Percentiles rank a stretch among this genome's conserved stretches.
Evolutionary conservation across 1,140 invertebrate genomes (phyloP).

Genomic region (Drosophila pectinifera): DNA sequence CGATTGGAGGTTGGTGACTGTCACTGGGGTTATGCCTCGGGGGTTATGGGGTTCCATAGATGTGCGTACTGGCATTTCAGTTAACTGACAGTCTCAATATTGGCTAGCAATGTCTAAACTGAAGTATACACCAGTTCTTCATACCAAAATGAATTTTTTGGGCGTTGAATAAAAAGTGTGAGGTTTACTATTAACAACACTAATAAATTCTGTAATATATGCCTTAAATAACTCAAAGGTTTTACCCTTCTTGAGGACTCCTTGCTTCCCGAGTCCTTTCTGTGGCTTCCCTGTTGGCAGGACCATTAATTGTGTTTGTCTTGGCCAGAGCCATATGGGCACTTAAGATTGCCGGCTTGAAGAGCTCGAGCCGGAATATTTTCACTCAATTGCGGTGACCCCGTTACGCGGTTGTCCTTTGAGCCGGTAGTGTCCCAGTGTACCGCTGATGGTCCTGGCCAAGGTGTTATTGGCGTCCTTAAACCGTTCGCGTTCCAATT

Average conservation of each 20-base stretch:
- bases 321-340: constrained; percentile 7
- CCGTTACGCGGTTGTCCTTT: constrained; percentile 14
- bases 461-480: constrained; percentile 18
- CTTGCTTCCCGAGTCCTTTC: neutral
- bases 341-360: constrained; percentile 13
- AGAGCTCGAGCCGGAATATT: neutral
- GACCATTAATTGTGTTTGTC: constrained; percentile 28
- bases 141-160: too few species aligned
- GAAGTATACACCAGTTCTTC: too few species aligned
- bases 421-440: neutral
- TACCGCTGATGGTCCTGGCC: constrained; percentile 3
- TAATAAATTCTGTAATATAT: too few species aligned
- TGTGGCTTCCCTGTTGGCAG: neutral
- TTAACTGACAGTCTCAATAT: neutral
- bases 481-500: constrained; percentile 43
- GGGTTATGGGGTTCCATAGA: neutral
- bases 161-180: too few species aligned
- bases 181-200: too few species aligned
- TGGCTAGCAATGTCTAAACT: neutral
- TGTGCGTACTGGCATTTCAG: neutral
- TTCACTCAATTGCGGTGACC: constrained; percentile 33
- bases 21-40: constrained; percentile 13
- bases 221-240: too few species aligned
- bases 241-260: neutral
- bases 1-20: neutral